A percentile compares a stretch with the other conserved stretches of the same genome.
phyloP scores from a whole-genome alignment of 2,888 invertebrate genomes.

The Choristoneura rosaceana region DNA sequence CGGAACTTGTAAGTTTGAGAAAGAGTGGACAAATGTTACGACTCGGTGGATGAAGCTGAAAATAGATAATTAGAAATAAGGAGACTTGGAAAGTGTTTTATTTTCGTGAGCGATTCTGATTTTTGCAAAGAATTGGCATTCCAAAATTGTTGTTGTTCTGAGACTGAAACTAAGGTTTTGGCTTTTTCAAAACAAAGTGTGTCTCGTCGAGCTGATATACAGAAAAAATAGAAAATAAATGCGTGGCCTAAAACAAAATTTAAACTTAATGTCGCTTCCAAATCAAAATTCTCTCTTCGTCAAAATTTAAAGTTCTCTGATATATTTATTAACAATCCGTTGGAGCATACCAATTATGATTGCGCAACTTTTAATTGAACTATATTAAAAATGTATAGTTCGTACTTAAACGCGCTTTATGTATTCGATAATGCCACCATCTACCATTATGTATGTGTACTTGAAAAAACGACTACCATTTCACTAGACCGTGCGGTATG shows the following conservation, averaged over 20 bases:
- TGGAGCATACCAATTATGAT: conserved; percentile 35
- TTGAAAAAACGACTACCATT: conserved; percentile 33
- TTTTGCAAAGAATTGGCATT: too few relatives aligned
- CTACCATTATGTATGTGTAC: conserved; percentile 17
- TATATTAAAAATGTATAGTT: conserved; percentile 40
- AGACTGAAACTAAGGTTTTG: too few relatives aligned
- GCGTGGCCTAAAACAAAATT: neutral
- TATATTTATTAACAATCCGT: conserved; percentile 6
- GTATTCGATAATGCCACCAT: conserved; percentile 21
- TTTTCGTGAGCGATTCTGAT: too few relatives aligned
- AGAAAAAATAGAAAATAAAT: neutral
- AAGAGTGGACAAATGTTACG: neutral
- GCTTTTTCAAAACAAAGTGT: too few relatives aligned
- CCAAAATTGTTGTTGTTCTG: too few relatives aligned
- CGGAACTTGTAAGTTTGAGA: neutral
- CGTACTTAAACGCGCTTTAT: conserved; percentile 24
- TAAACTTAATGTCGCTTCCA: neutral
- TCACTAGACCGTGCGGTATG: conserved; percentile 30
- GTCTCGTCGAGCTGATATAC: too few relatives aligned
- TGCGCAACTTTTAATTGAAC: conserved; percentile 38
- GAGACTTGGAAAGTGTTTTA: too few relatives aligned
- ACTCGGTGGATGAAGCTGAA: too few relatives aligned
- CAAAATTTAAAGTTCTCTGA: conserved; percentile 8
- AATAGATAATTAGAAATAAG: neutral
- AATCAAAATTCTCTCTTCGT: neutral